Conservation (phyloP, 2,888 invertebrate species). For the Lissonota sp. region DNA sequence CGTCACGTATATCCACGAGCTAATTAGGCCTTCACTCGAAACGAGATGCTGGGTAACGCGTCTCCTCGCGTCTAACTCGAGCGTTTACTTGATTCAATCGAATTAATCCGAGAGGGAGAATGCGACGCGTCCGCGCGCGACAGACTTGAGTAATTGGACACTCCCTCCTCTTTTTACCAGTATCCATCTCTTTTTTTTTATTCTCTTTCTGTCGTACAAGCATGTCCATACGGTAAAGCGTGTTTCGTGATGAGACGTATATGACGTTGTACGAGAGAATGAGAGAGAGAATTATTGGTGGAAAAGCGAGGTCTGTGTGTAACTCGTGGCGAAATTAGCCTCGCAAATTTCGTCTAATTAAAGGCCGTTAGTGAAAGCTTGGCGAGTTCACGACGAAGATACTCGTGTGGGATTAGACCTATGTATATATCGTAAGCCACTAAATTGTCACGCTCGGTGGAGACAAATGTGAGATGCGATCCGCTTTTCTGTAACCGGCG, state of each 20-base stretch:
- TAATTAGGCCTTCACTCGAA: constrained; percentile 51
- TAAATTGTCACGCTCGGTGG: constrained; percentile 56
- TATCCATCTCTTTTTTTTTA: neutral
- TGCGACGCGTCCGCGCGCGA: constrained; percentile 59
- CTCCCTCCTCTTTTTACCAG: constrained; percentile 16
- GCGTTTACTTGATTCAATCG: constrained; percentile 73
- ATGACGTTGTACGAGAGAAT: constrained; percentile 31
- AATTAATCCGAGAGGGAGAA: constrained; percentile 70
- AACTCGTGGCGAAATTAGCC: constrained; percentile 73
- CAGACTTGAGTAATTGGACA: constrained; percentile 73
- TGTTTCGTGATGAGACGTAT: constrained; percentile 34
- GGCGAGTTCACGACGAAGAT: constrained; percentile 12
- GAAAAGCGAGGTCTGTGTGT: constrained; percentile 38
- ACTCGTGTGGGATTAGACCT: no score
- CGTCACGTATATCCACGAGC: constrained; percentile 45
- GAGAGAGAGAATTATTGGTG: constrained; percentile 14
- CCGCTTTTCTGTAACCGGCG: constrained; percentile 10
- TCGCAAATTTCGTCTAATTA: constrained; percentile 74
- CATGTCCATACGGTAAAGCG: constrained; percentile 3
- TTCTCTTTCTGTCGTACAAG: neutral
- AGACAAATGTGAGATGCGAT: constrained; percentile 55
- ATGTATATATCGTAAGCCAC: no score
- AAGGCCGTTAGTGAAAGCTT: constrained; percentile 63
- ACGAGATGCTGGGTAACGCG: constrained; percentile 24
- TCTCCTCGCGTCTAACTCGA: constrained; percentile 40